Base-by-base conservation (phyloP, 2,888 invertebrate genomes). In the Diadegma fenestrale region DNA sequence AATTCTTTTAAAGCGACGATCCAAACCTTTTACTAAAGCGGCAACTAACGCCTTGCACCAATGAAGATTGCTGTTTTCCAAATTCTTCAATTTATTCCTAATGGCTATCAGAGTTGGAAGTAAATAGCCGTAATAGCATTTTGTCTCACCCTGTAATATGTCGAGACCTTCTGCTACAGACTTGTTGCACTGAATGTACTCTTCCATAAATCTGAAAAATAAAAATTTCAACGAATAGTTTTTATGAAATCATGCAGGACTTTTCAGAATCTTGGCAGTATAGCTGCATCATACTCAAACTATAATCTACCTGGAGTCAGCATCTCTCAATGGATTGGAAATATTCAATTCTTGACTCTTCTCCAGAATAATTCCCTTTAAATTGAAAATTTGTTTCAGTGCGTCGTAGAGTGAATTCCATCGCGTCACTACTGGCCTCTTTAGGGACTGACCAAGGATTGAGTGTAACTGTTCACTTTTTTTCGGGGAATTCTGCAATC, bases 321-420 rank as follows among this genome's bases (percentile, higher is more conserved):
- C 73, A 79, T 66, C 79, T 58, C 26, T 30, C 33, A 73, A 83
- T 72, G 41, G 73, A 83, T 73, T 54, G 68, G 58, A 72, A 79
- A 79, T 26, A 43, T 73, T n/a, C 61, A 45, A 58, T 73, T 83
- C 33, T 43, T 61, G 48, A 72, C 54, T 26, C 61, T 73, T 41
- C 10, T 58, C 58, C 45, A 22, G n/a, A 73, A 83, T 83, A 68
- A 37, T 37, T 43, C 43, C 73, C 33, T 45, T 41, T 7, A 79
- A 61, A 22, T 19, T 37, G 1, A 48, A 22, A 69, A 83, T 83
- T 75, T 83, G 79, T 69, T 79, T 63, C 22, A 83, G 41, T 19
- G 79, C 66, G 45, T 66, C 73, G 71, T 69, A 80, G 51, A 69
- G 80, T 30, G 79, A 84, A 75, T 80, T 80, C 83, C 68, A 79